Conservation (phyloP, 2,888 invertebrate species). For the Pyrrhosoma nymphula region DNA sequence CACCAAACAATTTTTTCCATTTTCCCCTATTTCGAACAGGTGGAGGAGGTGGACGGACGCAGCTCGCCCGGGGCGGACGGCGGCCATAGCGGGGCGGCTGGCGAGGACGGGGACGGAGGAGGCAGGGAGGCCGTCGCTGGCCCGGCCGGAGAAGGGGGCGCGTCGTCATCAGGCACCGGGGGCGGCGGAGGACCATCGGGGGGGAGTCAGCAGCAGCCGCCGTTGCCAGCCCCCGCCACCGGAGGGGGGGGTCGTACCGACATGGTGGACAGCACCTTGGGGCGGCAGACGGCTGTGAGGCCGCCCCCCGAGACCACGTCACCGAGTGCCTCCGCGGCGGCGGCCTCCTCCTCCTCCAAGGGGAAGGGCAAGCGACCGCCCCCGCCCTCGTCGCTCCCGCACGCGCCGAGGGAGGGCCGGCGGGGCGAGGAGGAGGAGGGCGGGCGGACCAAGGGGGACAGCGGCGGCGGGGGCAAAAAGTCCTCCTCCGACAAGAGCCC, state of each 20-base stretch:
- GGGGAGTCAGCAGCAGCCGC: background rate
- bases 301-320: constrained; percentile 64
- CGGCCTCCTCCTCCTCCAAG: constrained; percentile 82
- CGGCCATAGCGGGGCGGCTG: constrained; percentile 76
- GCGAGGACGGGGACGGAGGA: constrained; percentile 71
- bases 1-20: background rate
- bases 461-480: constrained; percentile 75
- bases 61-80: constrained; percentile 75
- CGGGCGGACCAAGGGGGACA: constrained; percentile 74
- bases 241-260: constrained; percentile 70
- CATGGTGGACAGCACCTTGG: constrained; percentile 74
- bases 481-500: constrained; percentile 87
- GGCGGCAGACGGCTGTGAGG: constrained; percentile 67
- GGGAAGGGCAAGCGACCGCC: constrained; percentile 56
- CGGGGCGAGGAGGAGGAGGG: constrained; percentile 68
- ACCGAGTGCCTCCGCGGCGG: constrained; percentile 68
- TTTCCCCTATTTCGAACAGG: constrained; percentile 71
- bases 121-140: constrained; percentile 71
- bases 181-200: constrained; percentile 71
- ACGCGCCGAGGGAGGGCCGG: constrained; percentile 66
- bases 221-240: background rate
- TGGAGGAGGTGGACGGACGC: constrained; percentile 75
- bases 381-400: constrained; percentile 68
- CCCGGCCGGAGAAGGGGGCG: constrained; percentile 69
- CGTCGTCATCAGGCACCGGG: constrained; percentile 73